phyloP scores from a whole-genome alignment of 2,797 vertebrate genomes.

The Myotis planiceps region DNA sequence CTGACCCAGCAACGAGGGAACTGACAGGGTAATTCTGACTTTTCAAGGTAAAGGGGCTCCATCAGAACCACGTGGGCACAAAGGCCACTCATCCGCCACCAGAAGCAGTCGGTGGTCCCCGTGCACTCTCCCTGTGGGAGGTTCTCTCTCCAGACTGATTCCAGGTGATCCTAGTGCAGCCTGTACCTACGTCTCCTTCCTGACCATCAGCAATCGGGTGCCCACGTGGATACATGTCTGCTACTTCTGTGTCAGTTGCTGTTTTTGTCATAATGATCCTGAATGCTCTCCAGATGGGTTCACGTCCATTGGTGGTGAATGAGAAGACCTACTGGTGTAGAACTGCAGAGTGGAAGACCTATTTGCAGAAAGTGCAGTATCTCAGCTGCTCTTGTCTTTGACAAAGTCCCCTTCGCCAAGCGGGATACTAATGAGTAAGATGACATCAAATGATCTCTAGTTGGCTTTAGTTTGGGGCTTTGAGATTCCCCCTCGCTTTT shows the following conservation, averaged over 20 bases:
- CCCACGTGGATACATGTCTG: not conserved
- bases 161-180: not conserved
- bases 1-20: not conserved
- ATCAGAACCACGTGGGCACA: not conserved
- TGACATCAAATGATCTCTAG: not conserved
- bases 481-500: not conserved
- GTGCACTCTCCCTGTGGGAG: not conserved
- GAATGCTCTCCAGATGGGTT: not conserved
- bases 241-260: not conserved
- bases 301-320: not conserved
- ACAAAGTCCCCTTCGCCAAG: not conserved
- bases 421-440: not conserved
- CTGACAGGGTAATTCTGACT: not conserved
- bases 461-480: not conserved
- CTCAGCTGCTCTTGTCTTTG: not conserved
- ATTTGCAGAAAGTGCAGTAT: not conserved
- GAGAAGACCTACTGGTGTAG: not conserved
- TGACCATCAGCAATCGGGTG: too few species aligned
- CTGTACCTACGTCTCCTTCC: not conserved
- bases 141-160: not conserved
- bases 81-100: accelerated
- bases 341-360: not conserved
- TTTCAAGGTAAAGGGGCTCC: not conserved
- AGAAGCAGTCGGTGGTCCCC: not conserved
- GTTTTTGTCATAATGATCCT: not conserved